These are phyloP conservation scores for Ochropleura plecta DNA, from an alignment of 2,888 invertebrate species.

Conservation along the genomic window DNA sequence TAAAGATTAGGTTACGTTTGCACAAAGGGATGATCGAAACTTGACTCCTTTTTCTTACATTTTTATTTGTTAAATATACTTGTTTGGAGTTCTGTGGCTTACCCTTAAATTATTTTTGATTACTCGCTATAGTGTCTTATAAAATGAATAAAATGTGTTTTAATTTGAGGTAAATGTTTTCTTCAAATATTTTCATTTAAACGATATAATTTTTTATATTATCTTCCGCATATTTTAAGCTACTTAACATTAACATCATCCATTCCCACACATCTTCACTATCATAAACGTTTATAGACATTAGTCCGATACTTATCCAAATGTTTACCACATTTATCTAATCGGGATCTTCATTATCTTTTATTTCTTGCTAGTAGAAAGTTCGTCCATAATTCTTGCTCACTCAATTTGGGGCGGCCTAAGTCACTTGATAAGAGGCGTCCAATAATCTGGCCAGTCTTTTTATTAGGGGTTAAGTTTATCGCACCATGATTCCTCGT, in stretches of 20 bases:
- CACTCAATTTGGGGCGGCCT: constrained; percentile 86
- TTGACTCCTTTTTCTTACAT: constrained; percentile 45
- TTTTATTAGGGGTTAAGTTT: constrained; percentile 85
- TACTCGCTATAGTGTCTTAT: neutral
- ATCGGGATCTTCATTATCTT: constrained; percentile 87
- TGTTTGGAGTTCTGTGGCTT: constrained; percentile 11
- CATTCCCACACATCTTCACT: constrained; percentile 17
- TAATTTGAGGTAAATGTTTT: neutral
- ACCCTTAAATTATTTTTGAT: neutral
- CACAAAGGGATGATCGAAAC: constrained; percentile 73
- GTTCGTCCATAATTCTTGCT: constrained; percentile 88
- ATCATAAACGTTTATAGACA: constrained; percentile 50
- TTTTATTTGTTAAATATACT: constrained; percentile 37
- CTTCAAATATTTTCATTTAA: neutral
- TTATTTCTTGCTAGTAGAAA: constrained; percentile 84
- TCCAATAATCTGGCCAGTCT: constrained; percentile 84
- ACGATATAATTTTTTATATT: neutral
- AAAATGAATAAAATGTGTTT: too few species aligned
- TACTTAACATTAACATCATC: constrained; percentile 6
- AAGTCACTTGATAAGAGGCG: constrained; percentile 84
- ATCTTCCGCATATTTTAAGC: neutral
- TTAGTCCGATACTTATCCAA: constrained; percentile 66
- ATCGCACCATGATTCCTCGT: constrained; percentile 83
- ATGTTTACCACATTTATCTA: constrained; percentile 85
- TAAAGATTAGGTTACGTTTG: constrained; percentile 83